Evolutionary conservation across 2,797 vertebrate species (phyloP).

Genomic region (Iguana delicatissima): DNA sequence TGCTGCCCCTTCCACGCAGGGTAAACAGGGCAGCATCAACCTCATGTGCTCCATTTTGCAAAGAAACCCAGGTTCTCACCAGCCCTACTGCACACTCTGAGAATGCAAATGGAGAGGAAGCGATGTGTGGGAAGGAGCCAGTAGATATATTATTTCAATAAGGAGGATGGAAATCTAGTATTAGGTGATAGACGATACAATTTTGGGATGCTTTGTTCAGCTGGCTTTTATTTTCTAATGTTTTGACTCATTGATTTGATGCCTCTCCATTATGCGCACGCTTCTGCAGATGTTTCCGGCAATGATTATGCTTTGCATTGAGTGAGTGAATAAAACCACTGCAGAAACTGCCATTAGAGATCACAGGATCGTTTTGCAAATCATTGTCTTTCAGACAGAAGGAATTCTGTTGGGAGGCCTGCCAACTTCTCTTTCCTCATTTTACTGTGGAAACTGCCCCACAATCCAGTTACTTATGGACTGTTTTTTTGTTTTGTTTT

Average conservation of each 20-base stretch:
- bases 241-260: constrained; percentile 81
- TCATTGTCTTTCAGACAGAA: constrained; percentile 71
- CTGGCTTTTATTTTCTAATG: constrained; percentile 78
- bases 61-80: neutral
- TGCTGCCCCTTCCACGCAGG: neutral
- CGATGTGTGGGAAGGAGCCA: neutral
- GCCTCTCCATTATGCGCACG: constrained; percentile 72
- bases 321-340: constrained; percentile 75
- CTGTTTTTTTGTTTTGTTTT: no score
- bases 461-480: neutral
- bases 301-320: constrained; percentile 70
- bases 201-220: constrained; percentile 68
- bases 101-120: neutral
- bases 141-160: constrained; percentile 65
- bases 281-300: constrained; percentile 73
- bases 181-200: constrained; percentile 69
- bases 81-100: neutral
- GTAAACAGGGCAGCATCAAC: neutral
- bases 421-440: neutral
- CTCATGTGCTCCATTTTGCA: neutral
- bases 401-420: constrained; percentile 67
- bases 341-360: constrained; percentile 73
- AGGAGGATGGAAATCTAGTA: constrained; percentile 66
- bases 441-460: neutral
- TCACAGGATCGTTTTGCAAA: constrained; percentile 70